Percentiles rank a stretch among this genome's conserved stretches.
These are phyloP conservation scores for Beroe ovata DNA, from an alignment of 37 sponge, comb jelly and placozoan species.

Conservation along the genomic window DNA sequence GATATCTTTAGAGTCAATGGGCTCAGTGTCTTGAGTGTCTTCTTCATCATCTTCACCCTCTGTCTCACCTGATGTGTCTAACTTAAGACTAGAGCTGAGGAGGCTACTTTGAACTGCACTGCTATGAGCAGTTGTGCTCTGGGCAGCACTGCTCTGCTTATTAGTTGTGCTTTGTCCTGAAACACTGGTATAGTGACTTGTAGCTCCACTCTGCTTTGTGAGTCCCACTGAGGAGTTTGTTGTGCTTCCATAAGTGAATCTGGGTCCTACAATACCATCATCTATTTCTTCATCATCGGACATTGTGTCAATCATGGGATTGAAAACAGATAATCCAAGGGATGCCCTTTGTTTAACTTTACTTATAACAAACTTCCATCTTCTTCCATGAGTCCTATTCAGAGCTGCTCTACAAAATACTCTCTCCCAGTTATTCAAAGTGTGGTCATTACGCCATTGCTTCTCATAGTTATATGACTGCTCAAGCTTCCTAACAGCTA, in stretches of 20 bases:
- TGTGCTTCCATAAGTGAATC: constrained; percentile 64
- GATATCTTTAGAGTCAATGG: background rate
- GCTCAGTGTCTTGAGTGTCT: constrained; percentile 65
- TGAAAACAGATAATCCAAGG: constrained; percentile 58
- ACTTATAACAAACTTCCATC: constrained; percentile 64
- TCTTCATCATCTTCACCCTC: constrained; percentile 34
- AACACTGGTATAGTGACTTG: background rate
- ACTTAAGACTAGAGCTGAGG: constrained; percentile 37
- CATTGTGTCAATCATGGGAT: constrained; percentile 30
- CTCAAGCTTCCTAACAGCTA: constrained; percentile 55
- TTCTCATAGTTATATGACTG: constrained; percentile 64
- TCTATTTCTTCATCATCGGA: constrained; percentile 13
- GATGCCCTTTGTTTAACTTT: constrained; percentile 53
- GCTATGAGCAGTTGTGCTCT: constrained; percentile 12
- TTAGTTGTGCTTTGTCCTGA: background rate
- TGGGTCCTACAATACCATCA: constrained; percentile 7
- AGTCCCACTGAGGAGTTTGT: constrained; percentile 14
- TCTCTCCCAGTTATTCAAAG: constrained; percentile 67
- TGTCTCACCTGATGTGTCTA: constrained; percentile 59
- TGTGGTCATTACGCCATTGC: constrained; percentile 50
- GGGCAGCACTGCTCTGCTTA: background rate
- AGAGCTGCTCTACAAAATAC: constrained; percentile 64
- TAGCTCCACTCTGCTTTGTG: constrained; percentile 2
- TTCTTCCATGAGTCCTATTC: constrained; percentile 62
- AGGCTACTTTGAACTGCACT: constrained; percentile 62